Conservation (phyloP, 2,888 invertebrate genomes). For the Stomorhina lunata region DNA sequence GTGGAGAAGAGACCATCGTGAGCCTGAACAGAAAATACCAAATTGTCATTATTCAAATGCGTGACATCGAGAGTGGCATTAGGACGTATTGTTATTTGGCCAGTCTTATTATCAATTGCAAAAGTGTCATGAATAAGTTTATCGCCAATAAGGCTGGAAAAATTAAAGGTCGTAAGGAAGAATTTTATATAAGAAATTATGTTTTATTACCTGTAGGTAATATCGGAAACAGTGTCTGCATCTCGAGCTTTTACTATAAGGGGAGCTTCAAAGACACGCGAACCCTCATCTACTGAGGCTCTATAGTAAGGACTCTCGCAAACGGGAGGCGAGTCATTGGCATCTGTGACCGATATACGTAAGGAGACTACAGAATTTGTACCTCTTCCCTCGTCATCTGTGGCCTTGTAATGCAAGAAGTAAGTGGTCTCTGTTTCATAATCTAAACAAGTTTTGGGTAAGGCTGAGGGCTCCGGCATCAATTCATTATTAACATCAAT, state of each 20-base stretch:
- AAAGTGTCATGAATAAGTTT: constrained; percentile 76
- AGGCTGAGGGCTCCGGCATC: constrained; percentile 46
- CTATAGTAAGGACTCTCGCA: constrained; percentile 89
- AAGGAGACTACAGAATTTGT: constrained; percentile 89
- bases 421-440: constrained; percentile 91
- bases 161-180: no score
- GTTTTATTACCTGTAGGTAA: constrained; percentile 82
- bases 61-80: constrained; percentile 79
- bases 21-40: constrained; percentile 80
- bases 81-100: constrained; percentile 77
- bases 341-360: constrained; percentile 89
- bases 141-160: constrained; percentile 76
- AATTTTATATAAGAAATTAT: neutral
- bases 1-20: constrained; percentile 89
- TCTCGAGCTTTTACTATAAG: constrained; percentile 87
- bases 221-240: constrained; percentile 89
- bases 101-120: constrained; percentile 77
- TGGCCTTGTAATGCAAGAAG: constrained; percentile 92
- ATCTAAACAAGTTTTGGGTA: constrained; percentile 90
- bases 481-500: constrained; percentile 68
- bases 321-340: constrained; percentile 93
- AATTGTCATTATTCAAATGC: constrained; percentile 77
- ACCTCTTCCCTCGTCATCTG: constrained; percentile 90
- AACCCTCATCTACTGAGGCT: constrained; percentile 92
- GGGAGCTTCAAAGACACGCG: constrained; percentile 90